phyloP scores from a whole-genome alignment of 2,797 vertebrate species.

The Paratrypauchen microcephalus region DNA sequence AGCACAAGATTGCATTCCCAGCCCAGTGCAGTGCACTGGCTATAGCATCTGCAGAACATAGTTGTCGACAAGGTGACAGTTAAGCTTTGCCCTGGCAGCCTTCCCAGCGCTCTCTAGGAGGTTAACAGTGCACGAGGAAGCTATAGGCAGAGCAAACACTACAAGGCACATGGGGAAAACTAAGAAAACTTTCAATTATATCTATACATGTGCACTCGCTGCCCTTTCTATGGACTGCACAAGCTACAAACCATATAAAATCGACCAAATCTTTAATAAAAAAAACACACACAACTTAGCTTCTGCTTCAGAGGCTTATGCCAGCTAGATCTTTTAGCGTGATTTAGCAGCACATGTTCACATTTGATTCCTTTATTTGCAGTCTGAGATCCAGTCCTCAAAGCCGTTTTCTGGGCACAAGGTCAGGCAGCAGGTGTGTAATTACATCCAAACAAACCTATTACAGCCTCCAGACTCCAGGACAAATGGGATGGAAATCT shows the following conservation, averaged over 20 bases:
- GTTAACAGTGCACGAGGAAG: conserved; percentile 36
- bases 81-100: conserved; percentile 53
- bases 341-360: conserved; percentile 55
- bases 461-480: conserved; percentile 35
- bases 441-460: conserved; percentile 61
- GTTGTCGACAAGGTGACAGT: conserved; percentile 41
- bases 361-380: conserved; percentile 42
- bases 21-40: conserved; percentile 5
- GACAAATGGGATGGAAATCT: conserved; percentile 52
- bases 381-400: conserved; percentile 41
- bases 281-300: conserved; percentile 1
- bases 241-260: background rate
- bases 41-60: conserved; percentile 27
- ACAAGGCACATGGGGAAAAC: conserved; percentile 9
- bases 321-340: conserved; percentile 44
- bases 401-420: conserved; percentile 54
- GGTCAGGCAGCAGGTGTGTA: conserved; percentile 62
- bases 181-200: conserved; percentile 9
- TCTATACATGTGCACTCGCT: background rate
- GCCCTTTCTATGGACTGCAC: background rate
- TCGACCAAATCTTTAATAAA: conserved; percentile 3
- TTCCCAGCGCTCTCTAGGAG: conserved; percentile 35
- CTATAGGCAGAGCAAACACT: conserved; percentile 28
- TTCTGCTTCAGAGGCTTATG: conserved; percentile 17
- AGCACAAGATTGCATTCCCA: background rate